A percentile compares a stretch with the other conserved stretches of the same genome.
Evolutionary conservation across 2,888 invertebrate species (phyloP).

Genomic region (Heliconius erato): DNA sequence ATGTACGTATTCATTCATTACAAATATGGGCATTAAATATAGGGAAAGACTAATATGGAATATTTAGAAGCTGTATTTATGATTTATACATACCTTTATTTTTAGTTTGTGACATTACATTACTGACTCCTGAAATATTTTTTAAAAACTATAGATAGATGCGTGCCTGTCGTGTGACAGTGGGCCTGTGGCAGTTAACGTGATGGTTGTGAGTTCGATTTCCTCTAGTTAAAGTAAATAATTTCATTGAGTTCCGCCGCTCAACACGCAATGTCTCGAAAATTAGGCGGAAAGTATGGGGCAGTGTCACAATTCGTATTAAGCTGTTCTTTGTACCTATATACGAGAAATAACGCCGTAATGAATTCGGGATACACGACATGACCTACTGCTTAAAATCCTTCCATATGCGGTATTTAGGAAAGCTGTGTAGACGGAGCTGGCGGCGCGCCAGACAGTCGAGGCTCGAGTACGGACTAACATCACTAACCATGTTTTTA

Average conservation of each 20-base stretch:
- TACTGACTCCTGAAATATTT: neutral
- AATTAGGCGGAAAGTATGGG: neutral
- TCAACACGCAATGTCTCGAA: neutral
- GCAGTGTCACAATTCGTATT: neutral
- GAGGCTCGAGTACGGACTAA: neutral
- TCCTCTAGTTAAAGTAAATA: no score
- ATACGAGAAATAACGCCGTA: no score
- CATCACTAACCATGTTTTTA: neutral
- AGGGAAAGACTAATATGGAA: neutral
- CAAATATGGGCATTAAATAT: neutral
- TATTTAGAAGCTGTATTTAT: neutral
- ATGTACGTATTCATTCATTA: neutral
- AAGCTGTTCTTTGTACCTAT: no score
- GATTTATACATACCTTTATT: neutral
- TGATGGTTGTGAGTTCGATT: no score
- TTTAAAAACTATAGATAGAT: neutral
- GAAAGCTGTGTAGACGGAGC: neutral
- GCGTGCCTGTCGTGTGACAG: neutral
- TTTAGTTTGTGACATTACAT: neutral
- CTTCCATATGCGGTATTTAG: neutral
- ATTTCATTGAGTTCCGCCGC: no score
- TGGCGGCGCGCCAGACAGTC: neutral
- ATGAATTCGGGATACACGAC: neutral
- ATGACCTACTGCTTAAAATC: neutral
- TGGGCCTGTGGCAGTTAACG: no score